Percentiles rank a stretch among this genome's conserved stretches.
These are phyloP conservation scores for Torymus tubicola DNA, from an alignment of 2,888 invertebrate species.

Conservation along the genomic window DNA sequence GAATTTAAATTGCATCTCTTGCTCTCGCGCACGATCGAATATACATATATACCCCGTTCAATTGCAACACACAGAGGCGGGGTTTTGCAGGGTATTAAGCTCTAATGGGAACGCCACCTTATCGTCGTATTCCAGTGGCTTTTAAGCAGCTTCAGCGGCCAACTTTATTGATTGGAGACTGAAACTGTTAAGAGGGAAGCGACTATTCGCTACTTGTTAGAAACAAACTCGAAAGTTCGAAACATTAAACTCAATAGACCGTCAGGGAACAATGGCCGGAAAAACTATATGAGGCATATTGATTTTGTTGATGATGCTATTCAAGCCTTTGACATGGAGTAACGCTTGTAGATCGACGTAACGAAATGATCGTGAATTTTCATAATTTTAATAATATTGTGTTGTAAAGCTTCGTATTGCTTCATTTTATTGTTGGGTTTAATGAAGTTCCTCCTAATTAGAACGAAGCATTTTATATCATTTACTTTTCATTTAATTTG, in stretches of 20 bases:
- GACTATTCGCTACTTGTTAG: conserved; percentile 28
- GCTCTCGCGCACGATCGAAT: conserved; percentile 10
- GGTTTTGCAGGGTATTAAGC: conserved; percentile 50
- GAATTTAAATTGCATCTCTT: conserved; percentile 6
- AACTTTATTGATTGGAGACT: conserved; percentile 55
- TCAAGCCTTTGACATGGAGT: too few relatives aligned
- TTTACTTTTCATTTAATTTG: too few relatives aligned
- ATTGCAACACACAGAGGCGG: conserved; percentile 29
- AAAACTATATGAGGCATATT: not conserved
- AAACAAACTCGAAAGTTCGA: conserved; percentile 23
- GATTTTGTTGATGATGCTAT: too few relatives aligned
- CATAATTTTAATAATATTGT: too few relatives aligned
- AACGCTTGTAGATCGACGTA: too few relatives aligned
- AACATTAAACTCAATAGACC: conserved; percentile 34
- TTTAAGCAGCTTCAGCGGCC: conserved; percentile 52
- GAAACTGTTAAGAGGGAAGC: conserved; percentile 31
- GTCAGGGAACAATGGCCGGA: not conserved
- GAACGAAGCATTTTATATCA: too few relatives aligned
- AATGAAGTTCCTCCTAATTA: too few relatives aligned
- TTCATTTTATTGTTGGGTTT: too few relatives aligned
- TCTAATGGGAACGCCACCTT: conserved; percentile 49
- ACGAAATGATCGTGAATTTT: too few relatives aligned
- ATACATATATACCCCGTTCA: not conserved
- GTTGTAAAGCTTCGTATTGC: too few relatives aligned
- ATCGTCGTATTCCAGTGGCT: conserved; percentile 53